Evolutionary conservation across 2,113 vertebrate genomes (phyloP), one percentile per base, ranked within the genome.

Genomic region (Aptenodytes patagonicus): DNA sequence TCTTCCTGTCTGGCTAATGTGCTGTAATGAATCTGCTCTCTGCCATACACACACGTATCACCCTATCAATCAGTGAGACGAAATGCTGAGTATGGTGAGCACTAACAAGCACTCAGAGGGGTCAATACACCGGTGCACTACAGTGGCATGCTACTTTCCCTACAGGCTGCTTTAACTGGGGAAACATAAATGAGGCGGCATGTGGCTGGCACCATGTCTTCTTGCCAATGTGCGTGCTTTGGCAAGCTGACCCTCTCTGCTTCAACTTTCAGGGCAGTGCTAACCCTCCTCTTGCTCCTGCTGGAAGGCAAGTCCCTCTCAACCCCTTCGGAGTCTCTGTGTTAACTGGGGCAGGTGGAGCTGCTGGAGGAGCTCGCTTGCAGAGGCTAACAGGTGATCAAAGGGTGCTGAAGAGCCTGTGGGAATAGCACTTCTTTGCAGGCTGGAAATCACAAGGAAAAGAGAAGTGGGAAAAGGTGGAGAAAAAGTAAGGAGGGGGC

Each of bases 1-100:
- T 72, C 97, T 97, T 83, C 94, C 93, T 93, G 93, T 96, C 94
- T 97, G 93, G 94, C 89, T 97, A 97, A 97, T 94, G 94, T 76
- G 83, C 95, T 92, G 71, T 97, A 97, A 97, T 97, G 93, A 97
- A 94, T 95, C 93, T 97, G 47, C 94, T 91, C 93, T 91, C 95
- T 97, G 91, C 95, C 90, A 83, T 77, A 87, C 68, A 93, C 70
- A 82, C 32, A 60, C 2, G 1, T 55, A 81, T 83, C 46, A 0
- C 91, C 49, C 95, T 94, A 95, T 97, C 97, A 96, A 89, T 97
- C 95, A 96, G 76, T 38, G 66, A 94, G 94, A 96, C 66, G 89
- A 95, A 96, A 92, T 79, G 83, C 71, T 92, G 91, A 96, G 84
- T 82, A 46, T 64, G 60, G 89, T 65, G 95, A 89, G 91, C 6